Evolutionary conservation across 2,888 invertebrate genomes (phyloP).

Genomic region (Caenorhabditis doughertyi): DNA sequence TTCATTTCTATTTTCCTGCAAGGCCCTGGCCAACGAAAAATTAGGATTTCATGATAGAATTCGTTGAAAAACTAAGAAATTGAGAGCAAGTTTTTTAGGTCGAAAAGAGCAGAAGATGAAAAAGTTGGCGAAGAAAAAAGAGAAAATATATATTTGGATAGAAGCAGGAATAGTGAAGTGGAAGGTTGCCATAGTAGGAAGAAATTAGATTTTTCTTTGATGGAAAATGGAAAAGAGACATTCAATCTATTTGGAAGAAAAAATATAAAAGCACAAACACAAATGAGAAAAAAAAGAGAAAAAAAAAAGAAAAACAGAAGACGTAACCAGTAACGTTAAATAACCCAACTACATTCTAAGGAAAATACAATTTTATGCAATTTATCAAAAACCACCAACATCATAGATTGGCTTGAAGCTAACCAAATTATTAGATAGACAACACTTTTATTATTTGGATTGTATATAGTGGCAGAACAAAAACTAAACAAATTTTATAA

Average conservation of each 20-base stretch:
- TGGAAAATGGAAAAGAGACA: conserved; percentile 4
- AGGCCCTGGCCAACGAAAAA: neutral
- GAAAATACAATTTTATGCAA: neutral
- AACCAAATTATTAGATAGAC: neutral
- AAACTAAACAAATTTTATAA: conserved; percentile 22
- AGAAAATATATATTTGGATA: conserved; percentile 5
- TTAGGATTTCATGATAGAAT: conserved; percentile 32
- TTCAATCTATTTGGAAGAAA: conserved; percentile 12
- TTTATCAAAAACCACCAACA: neutral
- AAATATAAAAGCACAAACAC: neutral
- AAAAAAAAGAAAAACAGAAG: neutral
- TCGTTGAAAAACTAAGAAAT: conserved; percentile 20
- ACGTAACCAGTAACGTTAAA: neutral
- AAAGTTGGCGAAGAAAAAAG: neutral
- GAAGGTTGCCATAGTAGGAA: conserved; percentile 47
- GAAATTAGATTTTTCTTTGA: conserved; percentile 43
- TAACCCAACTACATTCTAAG: neutral
- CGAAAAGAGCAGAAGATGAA: no score
- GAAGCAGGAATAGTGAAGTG: conserved; percentile 15
- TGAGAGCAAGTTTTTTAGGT: neutral
- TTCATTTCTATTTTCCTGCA: no score
- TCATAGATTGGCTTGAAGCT: neutral
- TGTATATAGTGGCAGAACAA: conserved; percentile 30
- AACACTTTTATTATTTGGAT: conserved; percentile 21
- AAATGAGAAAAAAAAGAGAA: neutral